Base-by-base conservation (phyloP, 2,888 invertebrate genomes). In the Pandemis cinnamomeana region DNA sequence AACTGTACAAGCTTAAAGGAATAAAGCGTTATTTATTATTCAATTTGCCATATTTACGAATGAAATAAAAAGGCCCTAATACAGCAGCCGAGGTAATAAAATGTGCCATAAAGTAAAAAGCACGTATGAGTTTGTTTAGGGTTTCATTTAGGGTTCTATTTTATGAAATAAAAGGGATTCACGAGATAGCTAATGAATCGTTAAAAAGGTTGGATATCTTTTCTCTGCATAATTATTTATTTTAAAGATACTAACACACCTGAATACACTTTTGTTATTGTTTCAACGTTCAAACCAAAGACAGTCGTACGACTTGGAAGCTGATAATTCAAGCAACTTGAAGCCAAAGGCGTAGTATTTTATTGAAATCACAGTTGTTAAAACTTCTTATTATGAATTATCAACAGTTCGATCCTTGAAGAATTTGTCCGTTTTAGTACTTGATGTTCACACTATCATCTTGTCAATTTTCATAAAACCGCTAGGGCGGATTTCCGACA, bases 21-120 rank as follows among this genome's bases (percentile, higher is more conserved):
- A 27, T 58, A 58, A 11, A 58, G 27, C 27, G 11, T 58, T 58
- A 58, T 58, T 58, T 58, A 58, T 58, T 58, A 58, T 58, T 58
- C 58, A 58, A 58, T 58, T 58, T 58, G 58, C 58, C 58, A 58
- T 58, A 58, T 58, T 27, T 58, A 58, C 58, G 58, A 58, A 58
- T 58, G 58, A 58, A 58, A 58, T 58, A 58, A 58, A 58, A 58
- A 58, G 58, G 11, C 58, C 27, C 58, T 58, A 55, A 55, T 55
- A 27, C 27, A 58, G 58, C 27, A 20, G 11, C 58, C 27, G 27
- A 11, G 58, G 58, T 58, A 58, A 58, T 58, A 58, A 58, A 58
- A 58, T 27, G 58, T 58, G 58, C 58, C 27, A 58, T 58, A 58
- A 58, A 58, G 58, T 11, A 58, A 58, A 58, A 58, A 58, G 58